Evolutionary conservation across 2,888 invertebrate genomes (phyloP).

Genomic region (Adelphocoris suturalis): DNA sequence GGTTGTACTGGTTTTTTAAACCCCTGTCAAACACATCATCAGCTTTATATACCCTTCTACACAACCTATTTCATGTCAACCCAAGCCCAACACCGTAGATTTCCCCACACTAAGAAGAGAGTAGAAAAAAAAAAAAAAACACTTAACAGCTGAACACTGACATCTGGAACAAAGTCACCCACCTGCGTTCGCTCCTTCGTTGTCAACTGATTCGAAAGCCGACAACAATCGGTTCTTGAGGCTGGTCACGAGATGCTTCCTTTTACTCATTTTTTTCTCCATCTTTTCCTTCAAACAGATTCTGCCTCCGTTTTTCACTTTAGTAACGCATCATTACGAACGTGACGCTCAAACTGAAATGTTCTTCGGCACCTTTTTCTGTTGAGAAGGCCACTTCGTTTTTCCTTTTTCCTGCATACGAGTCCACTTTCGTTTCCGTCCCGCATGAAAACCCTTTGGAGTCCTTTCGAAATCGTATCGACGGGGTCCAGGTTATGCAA

Average conservation of each 20-base stretch:
- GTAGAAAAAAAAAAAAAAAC: too few relatives aligned
- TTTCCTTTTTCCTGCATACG: neutral
- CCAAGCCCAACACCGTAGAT: too few relatives aligned
- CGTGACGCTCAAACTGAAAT: slow-evolving; percentile 17
- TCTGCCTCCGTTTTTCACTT: neutral
- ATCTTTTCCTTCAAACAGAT: neutral
- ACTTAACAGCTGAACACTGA: too few relatives aligned
- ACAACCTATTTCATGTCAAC: too few relatives aligned
- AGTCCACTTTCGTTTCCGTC: neutral
- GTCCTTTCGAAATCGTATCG: neutral
- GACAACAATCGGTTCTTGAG: neutral
- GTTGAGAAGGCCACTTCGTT: neutral
- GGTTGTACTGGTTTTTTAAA: too few relatives aligned
- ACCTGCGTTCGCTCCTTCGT: neutral
- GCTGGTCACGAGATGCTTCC: neutral
- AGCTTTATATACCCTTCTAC: too few relatives aligned
- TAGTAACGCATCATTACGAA: neutral
- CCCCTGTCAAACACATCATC: too few relatives aligned
- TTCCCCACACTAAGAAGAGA: too few relatives aligned
- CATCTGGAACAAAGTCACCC: too few relatives aligned
- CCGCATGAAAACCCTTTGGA: slow-evolving; percentile 12
- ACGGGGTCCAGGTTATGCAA: neutral
- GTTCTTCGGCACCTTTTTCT: slow-evolving; percentile 5
- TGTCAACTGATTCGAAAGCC: neutral
- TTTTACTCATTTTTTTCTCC: neutral